A percentile compares a stretch with the other conserved stretches of the same genome.
Evolutionary conservation across 2,113 vertebrate genomes (phyloP).

Genomic region (Agelaius phoeniceus): DNA sequence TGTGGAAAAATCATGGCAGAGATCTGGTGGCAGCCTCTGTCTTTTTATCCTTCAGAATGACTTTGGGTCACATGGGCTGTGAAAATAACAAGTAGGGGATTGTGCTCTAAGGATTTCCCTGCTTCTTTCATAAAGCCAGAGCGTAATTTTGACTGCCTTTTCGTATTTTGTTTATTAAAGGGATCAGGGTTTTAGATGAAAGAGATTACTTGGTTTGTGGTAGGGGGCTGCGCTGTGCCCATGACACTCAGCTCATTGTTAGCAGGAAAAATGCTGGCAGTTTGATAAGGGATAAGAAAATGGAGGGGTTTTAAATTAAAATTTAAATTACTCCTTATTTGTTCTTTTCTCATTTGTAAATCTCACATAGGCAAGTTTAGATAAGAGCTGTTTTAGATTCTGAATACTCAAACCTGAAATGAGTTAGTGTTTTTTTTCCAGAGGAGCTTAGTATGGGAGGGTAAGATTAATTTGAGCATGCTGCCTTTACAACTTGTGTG

Average conservation of each 20-base stretch:
- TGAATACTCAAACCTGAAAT: conserved; percentile 56
- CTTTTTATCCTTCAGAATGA: conserved; percentile 88
- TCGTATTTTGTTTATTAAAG: conserved; percentile 89
- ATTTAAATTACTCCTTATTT: conserved; percentile 84
- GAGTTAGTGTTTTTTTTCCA: conserved; percentile 41
- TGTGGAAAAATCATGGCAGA: conserved; percentile 85
- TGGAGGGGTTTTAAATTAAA: conserved; percentile 81
- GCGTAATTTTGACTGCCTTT: conserved; percentile 82
- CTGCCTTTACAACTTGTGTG: conserved; percentile 35
- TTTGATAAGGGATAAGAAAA: conserved; percentile 85
- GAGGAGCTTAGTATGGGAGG: conserved; percentile 3
- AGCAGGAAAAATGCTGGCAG: conserved; percentile 78
- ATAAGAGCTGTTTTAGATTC: conserved; percentile 75
- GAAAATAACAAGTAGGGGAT: conserved; percentile 91
- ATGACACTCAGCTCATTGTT: conserved; percentile 79
- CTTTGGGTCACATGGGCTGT: conserved; percentile 83
- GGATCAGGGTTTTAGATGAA: conserved; percentile 85
- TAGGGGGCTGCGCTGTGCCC: conserved; percentile 71
- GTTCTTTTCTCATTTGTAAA: conserved; percentile 78
- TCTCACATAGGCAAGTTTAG: conserved; percentile 76
- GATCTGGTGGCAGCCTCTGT: conserved; percentile 84
- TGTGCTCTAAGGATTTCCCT: conserved; percentile 83
- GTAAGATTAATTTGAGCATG: background rate
- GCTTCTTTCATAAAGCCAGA: conserved; percentile 82
- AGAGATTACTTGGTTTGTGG: conserved; percentile 82